Evolutionary conservation across 2,113 vertebrate species (phyloP), one percentile per base, ranked within the genome.

Genomic region (Gallinago paraguaiae): DNA sequence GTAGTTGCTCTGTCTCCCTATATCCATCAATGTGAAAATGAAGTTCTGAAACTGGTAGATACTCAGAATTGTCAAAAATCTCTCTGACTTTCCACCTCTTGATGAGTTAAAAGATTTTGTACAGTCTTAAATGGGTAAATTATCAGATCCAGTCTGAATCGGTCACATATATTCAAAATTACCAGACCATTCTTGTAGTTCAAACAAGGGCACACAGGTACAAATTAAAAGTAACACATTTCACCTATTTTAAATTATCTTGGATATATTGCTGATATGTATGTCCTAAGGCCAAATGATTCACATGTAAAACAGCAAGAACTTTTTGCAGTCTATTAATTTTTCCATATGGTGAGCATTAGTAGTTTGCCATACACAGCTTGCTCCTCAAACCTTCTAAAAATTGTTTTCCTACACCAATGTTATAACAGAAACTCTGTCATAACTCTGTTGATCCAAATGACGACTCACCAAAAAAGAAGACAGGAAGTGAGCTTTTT

Each of bases 351-450:
- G 90, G 92, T 35, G 28, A 84, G 41, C 77, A 48, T 92, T 92
- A 88, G 80, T 86, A 90, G 92, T 76, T 95, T 86, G 94, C 75
- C 86, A 86, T 69, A 92, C 65, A 46, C 90, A 93, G 92, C 61
- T 75, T 86, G 60, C 72, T 92, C 53, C 45, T 92, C 70, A 37
- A 64, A 83, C 70, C 28, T 33, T 77, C 59, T 83, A 86, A 93
- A 96, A 95, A 88, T 65, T 87, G 53, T 68, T 94, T 79, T 92
- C 84, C 85, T 46, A 90, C 5, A n/a, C 46, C n/a, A 53, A 1
- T 4, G 18, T 39, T 79, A 76, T 12, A 23, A 77, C 53, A 91
- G 41, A 86, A 86, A 86, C 35, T 82, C 39, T 39, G 39, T 39
- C 39, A 39, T 39, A 39, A 39, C 39, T 39, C 72, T 37, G 46